Evolutionary conservation across 2,888 invertebrate genomes (phyloP).

Genomic region (Macrophya annulata): DNA sequence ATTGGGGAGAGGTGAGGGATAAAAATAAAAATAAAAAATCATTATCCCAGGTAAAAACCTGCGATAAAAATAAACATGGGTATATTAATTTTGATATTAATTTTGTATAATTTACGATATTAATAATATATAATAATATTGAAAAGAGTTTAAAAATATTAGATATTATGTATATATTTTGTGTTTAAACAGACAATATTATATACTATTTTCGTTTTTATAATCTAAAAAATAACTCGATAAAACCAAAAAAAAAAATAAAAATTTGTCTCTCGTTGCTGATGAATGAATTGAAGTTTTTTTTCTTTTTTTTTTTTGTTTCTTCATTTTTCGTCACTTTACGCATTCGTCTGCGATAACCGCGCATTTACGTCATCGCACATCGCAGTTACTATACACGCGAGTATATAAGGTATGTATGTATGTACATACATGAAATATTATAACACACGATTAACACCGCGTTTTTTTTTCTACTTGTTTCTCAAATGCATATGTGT

Average conservation of each 20-base stretch:
- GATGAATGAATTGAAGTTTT: neutral
- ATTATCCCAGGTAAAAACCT: constrained; percentile 3
- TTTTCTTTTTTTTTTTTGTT: too few species aligned
- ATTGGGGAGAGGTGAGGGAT: neutral
- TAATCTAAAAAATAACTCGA: neutral
- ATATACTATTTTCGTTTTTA: too few species aligned
- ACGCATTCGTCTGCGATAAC: neutral
- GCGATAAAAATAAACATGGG: neutral
- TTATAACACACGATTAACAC: constrained; percentile 3
- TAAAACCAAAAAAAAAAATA: neutral
- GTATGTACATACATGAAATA: neutral
- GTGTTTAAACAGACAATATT: too few species aligned
- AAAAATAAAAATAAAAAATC: constrained; percentile 23
- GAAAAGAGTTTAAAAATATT: too few species aligned
- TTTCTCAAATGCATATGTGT: neutral
- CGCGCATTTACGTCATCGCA: neutral
- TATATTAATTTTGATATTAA: neutral
- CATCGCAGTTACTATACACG: constrained; percentile 1
- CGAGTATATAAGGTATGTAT: neutral
- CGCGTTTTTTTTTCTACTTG: neutral
- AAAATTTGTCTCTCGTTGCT: neutral
- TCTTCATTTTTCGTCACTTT: constrained; percentile 4
- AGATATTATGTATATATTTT: too few species aligned
- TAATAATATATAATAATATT: neutral
- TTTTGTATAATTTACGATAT: neutral